phyloP scores from a whole-genome alignment of 2,797 vertebrate genomes.

The Carduelis carduelis region DNA sequence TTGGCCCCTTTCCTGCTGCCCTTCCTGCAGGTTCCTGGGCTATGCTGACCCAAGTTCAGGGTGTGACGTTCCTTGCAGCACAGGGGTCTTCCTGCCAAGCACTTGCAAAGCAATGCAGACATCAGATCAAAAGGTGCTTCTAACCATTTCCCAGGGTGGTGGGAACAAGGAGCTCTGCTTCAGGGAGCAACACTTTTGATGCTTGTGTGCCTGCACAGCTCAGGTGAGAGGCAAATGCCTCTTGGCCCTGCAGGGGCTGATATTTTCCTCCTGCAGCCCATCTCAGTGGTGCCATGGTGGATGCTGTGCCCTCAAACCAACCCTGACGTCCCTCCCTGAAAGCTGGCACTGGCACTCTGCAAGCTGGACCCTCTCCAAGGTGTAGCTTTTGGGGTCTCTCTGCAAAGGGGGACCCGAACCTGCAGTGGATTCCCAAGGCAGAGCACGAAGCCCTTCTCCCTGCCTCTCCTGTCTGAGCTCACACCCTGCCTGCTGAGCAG shows the following conservation, averaged over 20 bases:
- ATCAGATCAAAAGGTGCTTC: constrained; percentile 8
- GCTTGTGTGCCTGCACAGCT: background rate
- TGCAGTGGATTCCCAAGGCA: background rate
- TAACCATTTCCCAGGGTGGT: background rate
- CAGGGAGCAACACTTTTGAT: background rate
- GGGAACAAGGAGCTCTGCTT: background rate
- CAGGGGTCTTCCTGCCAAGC: background rate
- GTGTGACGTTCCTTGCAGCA: background rate
- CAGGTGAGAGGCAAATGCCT: background rate
- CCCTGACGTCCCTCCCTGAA: background rate
- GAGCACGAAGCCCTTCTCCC: background rate
- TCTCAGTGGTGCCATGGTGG: accelerated
- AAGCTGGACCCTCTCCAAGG: background rate
- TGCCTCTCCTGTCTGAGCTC: accelerated
- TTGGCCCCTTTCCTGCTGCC: background rate
- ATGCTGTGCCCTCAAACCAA: background rate
- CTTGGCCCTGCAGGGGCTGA: background rate
- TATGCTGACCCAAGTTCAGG: background rate
- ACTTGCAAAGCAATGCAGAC: background rate
- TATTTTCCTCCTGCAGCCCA: background rate
- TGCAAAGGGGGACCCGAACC: accelerated
- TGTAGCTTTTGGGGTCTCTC: background rate
- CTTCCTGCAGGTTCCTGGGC: background rate
- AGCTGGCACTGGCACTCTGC: background rate
- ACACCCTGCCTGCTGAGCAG: accelerated